These are phyloP conservation scores for Dinothrombium tinctorium DNA, from an alignment of 1,140 invertebrate genomes.

Conservation along the genomic window DNA sequence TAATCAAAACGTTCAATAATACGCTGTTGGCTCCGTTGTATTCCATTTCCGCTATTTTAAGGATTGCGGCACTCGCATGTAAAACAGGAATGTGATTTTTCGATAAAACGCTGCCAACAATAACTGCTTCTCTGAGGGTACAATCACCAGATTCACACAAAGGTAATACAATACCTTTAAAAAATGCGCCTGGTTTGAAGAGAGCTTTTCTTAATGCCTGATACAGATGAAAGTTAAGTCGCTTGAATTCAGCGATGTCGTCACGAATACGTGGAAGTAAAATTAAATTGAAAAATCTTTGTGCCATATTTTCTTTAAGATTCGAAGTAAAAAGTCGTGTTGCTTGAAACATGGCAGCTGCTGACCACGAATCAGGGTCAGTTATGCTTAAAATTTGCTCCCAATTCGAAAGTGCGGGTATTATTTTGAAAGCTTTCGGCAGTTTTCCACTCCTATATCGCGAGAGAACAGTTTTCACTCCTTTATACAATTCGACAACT, in stretches of 20 bases:
- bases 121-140: conserved; percentile 79
- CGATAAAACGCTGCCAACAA: conserved; percentile 69
- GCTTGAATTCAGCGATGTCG: conserved; percentile 82
- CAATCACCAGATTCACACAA: conserved; percentile 54
- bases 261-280: conserved; percentile 75
- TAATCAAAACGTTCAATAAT: conserved; percentile 75
- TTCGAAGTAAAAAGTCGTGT: conserved; percentile 89
- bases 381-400: conserved; percentile 64
- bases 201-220: conserved; percentile 75
- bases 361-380: conserved; percentile 36
- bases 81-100: conserved; percentile 81
- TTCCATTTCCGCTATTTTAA: conserved; percentile 92
- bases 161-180: conserved; percentile 79
- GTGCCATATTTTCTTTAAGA: conserved; percentile 83
- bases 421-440: conserved; percentile 92
- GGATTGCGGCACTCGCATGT: conserved; percentile 81
- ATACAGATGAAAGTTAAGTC: conserved; percentile 88
- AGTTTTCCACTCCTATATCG: conserved; percentile 85
- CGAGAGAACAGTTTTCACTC: conserved; percentile 55
- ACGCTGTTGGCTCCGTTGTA: conserved; percentile 94
- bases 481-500: conserved; percentile 55
- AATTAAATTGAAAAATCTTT: conserved; percentile 79
- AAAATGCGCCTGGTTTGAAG: conserved; percentile 94
- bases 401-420: conserved; percentile 82
- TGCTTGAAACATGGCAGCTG: conserved; percentile 85